Evolutionary conservation across 2,113 vertebrate genomes (phyloP).

Genomic region (Myrmophylax atrothorax): DNA sequence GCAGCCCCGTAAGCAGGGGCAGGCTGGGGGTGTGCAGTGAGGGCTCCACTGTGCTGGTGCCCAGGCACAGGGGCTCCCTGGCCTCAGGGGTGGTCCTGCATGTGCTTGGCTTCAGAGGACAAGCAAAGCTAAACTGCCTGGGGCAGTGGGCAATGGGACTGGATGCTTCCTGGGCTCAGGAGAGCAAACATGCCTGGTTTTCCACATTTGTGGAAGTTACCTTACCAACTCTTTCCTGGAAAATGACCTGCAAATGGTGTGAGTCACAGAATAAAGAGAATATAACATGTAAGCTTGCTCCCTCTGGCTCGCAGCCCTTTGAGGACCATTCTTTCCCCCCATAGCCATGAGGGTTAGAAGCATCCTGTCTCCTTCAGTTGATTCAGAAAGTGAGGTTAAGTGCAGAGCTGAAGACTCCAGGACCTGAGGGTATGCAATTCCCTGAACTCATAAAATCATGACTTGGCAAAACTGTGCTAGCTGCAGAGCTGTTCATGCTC

Average conservation of each 20-base stretch:
- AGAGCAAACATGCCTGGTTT: not conserved
- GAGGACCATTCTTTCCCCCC: not conserved
- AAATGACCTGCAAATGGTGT: not conserved
- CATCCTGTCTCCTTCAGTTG: not conserved
- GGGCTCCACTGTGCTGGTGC: not conserved
- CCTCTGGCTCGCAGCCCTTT: not conserved
- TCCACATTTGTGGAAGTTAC: accelerated
- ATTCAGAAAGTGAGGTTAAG: not conserved
- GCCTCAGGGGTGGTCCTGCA: accelerated
- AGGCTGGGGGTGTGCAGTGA: not conserved
- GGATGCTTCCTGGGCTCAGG: not conserved
- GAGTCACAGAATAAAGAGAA: not conserved
- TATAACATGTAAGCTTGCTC: not conserved
- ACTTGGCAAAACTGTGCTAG: not conserved
- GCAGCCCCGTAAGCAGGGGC: not conserved
- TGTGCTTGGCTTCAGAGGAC: not conserved
- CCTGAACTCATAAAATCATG: slow-evolving; percentile 30
- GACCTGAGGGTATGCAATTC: not conserved
- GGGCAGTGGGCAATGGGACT: not conserved
- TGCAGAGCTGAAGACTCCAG: not conserved
- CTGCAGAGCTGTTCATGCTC: slow-evolving; percentile 4
- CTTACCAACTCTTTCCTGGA: not conserved
- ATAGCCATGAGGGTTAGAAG: not conserved
- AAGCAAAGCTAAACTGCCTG: accelerated
- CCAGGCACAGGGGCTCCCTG: not conserved